phyloP scores from a whole-genome alignment of 2,113 vertebrate genomes.

The Sebastes schlegelii region DNA sequence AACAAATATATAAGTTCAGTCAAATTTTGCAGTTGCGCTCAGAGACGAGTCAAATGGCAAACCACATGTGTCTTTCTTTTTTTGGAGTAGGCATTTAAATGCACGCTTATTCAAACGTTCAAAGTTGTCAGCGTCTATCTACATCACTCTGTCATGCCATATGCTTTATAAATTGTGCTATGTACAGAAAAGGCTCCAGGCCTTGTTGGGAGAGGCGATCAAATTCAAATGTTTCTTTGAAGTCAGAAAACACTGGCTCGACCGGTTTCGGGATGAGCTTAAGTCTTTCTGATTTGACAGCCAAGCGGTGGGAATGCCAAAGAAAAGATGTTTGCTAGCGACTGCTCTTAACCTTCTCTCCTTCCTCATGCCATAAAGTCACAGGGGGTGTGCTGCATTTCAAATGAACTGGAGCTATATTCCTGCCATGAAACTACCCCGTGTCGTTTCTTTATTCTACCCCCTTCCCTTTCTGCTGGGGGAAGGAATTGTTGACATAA shows the following conservation, averaged over 20 bases:
- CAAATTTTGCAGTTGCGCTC: conserved; percentile 27
- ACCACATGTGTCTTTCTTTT: conserved; percentile 40
- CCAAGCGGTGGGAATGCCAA: neutral
- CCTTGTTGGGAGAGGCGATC: conserved; percentile 20
- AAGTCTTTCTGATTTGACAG: conserved; percentile 25
- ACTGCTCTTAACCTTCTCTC: conserved; percentile 46
- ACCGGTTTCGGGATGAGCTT: conserved; percentile 28
- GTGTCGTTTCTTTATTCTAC: conserved; percentile 40
- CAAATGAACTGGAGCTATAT: conserved; percentile 54
- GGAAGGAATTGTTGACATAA: conserved; percentile 74
- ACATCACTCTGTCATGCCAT: conserved; percentile 29
- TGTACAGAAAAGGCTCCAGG: conserved; percentile 29
- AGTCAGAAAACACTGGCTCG: conserved; percentile 26
- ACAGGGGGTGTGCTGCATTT: conserved; percentile 46
- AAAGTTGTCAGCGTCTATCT: conserved; percentile 44
- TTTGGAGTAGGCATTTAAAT: conserved; percentile 36
- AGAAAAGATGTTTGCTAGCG: conserved; percentile 10
- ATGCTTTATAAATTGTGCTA: conserved; percentile 34
- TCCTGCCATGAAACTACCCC: conserved; percentile 28
- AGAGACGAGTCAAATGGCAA: conserved; percentile 34
- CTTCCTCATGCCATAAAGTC: conserved; percentile 45
- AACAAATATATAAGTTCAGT: conserved; percentile 26
- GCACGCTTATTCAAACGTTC: conserved; percentile 50
- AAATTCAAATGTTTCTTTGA: conserved; percentile 36
- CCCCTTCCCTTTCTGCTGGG: conserved; percentile 17